Percentiles rank a stretch among this genome's conserved stretches.
phyloP scores from a whole-genome alignment of 2,113 vertebrate genomes.

The Motacilla alba region DNA sequence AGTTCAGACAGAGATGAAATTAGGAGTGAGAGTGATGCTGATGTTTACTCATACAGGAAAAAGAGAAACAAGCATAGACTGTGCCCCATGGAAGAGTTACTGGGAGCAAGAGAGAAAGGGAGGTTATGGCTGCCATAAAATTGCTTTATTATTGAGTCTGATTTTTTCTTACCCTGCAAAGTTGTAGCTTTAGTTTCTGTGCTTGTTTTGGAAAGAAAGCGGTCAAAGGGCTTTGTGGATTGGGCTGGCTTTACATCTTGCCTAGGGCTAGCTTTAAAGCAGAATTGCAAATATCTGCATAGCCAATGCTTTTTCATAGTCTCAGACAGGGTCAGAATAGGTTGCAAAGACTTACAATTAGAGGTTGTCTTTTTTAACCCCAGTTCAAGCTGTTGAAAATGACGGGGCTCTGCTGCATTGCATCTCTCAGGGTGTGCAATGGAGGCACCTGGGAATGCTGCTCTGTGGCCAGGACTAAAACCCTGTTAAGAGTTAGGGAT shows the following conservation, averaged over 20 bases:
- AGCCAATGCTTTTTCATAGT: background rate
- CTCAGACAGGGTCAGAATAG: background rate
- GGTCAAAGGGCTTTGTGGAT: background rate
- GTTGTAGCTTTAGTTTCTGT: background rate
- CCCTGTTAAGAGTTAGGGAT: background rate
- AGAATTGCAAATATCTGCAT: background rate
- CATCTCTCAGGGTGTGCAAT: background rate
- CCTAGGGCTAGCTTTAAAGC: background rate
- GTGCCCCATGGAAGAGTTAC: background rate
- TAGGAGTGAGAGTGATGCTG: background rate
- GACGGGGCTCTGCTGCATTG: accelerated
- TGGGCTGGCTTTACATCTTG: background rate
- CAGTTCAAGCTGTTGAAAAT: background rate
- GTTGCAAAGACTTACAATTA: background rate
- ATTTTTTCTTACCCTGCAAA: background rate
- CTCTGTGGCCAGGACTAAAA: background rate
- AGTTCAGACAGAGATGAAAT: background rate
- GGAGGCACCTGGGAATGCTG: background rate
- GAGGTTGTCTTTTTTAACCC: background rate
- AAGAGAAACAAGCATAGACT: background rate
- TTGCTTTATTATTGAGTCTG: background rate
- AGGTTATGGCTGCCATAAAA: background rate
- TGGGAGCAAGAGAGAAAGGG: background rate
- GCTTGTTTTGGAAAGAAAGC: background rate
- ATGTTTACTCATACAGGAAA: background rate